A percentile compares a stretch with the other conserved stretches of the same genome.
phyloP scores from a whole-genome alignment of 2,888 invertebrate genomes.

The Folsomia manolachei region DNA sequence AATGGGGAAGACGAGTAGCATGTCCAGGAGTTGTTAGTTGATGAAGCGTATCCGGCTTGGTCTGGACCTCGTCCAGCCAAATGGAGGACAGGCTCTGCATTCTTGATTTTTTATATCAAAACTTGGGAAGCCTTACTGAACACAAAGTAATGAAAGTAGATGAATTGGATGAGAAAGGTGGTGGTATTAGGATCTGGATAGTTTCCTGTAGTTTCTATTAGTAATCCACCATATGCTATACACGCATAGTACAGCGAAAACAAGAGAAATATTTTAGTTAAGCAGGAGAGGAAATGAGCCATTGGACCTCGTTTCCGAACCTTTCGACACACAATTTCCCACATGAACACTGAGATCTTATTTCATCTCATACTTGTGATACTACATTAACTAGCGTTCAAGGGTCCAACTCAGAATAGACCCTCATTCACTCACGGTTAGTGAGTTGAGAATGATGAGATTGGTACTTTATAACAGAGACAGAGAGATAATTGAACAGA shows the following conservation, averaged over 20 bases:
- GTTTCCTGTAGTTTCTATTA: too few species aligned
- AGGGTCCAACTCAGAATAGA: too few species aligned
- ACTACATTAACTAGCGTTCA: too few species aligned
- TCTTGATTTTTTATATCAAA: slow-evolving; percentile 14
- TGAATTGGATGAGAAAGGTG: slow-evolving; percentile 6
- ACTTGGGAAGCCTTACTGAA: not conserved
- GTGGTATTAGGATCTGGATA: not conserved
- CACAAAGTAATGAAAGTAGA: not conserved
- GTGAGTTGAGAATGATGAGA: too few species aligned
- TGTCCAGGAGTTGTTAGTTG: slow-evolving; percentile 24
- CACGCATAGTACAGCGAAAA: too few species aligned
- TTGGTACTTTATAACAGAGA: too few species aligned
- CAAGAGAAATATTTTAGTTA: too few species aligned
- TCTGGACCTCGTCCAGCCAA: slow-evolving; percentile 28
- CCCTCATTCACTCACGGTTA: too few species aligned
- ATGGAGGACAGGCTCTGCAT: slow-evolving; percentile 10
- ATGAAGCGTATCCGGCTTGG: slow-evolving; percentile 47
- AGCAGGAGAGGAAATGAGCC: slow-evolving; percentile 40
- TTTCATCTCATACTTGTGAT: too few species aligned
- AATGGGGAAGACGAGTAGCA: slow-evolving; percentile 14
- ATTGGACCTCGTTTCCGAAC: slow-evolving; percentile 39
- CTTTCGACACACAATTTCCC: slow-evolving; percentile 19
- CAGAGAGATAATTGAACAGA: too few species aligned
- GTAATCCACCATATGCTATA: too few species aligned
- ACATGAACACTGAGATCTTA: too few species aligned